These are phyloP conservation scores for Pseudomyrmex pallidus DNA, from an alignment of 1,140 invertebrate species.

Conservation along the genomic window DNA sequence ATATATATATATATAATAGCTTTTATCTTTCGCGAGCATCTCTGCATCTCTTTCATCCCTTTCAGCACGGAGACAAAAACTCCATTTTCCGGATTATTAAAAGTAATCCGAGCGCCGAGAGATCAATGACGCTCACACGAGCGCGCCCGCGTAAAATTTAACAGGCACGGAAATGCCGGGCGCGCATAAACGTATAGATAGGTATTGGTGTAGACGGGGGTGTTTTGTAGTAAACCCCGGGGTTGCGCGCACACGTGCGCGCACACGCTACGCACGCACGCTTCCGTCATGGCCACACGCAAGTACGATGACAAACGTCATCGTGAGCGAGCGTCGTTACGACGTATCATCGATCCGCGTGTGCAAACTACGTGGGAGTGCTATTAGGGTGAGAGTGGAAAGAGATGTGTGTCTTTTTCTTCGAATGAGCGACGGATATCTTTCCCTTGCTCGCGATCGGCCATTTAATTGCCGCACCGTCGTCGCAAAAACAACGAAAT, in stretches of 20 bases:
- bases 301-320: constrained; percentile 71
- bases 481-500: constrained; percentile 47
- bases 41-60: constrained; percentile 28
- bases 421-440: not conserved
- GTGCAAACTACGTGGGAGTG: constrained; percentile 22
- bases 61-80: constrained; percentile 29
- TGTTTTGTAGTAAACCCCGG: constrained; percentile 41
- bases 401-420: constrained; percentile 10
- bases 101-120: constrained; percentile 39
- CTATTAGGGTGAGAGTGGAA: not conserved
- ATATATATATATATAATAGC: constrained; percentile 13
- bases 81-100: constrained; percentile 43
- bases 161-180: constrained; percentile 35
- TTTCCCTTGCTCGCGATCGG: constrained; percentile 11
- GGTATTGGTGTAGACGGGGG: not conserved
- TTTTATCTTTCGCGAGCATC: constrained; percentile 26
- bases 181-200: constrained; percentile 18
- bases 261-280: constrained; percentile 40
- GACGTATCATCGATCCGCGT: constrained; percentile 66
- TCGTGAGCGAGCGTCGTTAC: constrained; percentile 59
- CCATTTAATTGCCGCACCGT: constrained; percentile 39
- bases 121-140: constrained; percentile 49
- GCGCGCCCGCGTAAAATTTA: constrained; percentile 36
- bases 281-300: constrained; percentile 61
- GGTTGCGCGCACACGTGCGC: constrained; percentile 31